phyloP scores from a whole-genome alignment of 2,888 invertebrate genomes.

The Vesta saturnalis region DNA sequence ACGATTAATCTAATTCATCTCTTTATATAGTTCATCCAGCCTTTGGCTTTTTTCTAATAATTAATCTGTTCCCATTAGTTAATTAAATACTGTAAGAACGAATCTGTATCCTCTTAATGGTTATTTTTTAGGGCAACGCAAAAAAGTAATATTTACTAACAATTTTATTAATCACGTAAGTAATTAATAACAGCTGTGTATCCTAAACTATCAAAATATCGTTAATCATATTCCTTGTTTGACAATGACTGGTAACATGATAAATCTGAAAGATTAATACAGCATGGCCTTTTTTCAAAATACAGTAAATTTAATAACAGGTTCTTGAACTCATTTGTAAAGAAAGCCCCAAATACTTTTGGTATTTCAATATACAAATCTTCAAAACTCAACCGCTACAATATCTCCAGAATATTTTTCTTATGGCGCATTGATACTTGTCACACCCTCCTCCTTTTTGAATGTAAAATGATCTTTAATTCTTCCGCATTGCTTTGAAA shows the following conservation, averaged over 20 bases:
- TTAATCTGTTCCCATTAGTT: not conserved
- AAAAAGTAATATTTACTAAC: constrained; percentile 1
- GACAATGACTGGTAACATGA: constrained; percentile 2
- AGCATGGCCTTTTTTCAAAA: not conserved
- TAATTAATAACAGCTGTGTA: not conserved
- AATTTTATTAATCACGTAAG: not conserved
- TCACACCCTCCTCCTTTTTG: not conserved
- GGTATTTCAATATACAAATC: not conserved
- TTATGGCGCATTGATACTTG: not conserved
- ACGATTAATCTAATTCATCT: not conserved
- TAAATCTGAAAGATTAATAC: not conserved
- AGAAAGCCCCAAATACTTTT: constrained; percentile 1
- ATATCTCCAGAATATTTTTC: not conserved
- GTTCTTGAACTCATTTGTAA: not conserved
- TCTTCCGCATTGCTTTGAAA: constrained; percentile 1
- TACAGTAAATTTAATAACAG: constrained; percentile 5
- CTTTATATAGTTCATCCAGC: not conserved
- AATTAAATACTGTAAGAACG: not conserved
- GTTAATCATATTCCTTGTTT: constrained; percentile 1
- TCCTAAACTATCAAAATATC: constrained; percentile 2
- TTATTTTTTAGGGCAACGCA: not conserved
- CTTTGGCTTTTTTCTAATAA: not conserved
- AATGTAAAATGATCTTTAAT: not conserved
- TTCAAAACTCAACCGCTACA: too few species aligned
- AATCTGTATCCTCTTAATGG: not conserved